Percentiles rank a stretch among this genome's conserved stretches.
Conservation (phyloP, 2,113 vertebrate genomes). For the Pantherophis guttatus region DNA sequence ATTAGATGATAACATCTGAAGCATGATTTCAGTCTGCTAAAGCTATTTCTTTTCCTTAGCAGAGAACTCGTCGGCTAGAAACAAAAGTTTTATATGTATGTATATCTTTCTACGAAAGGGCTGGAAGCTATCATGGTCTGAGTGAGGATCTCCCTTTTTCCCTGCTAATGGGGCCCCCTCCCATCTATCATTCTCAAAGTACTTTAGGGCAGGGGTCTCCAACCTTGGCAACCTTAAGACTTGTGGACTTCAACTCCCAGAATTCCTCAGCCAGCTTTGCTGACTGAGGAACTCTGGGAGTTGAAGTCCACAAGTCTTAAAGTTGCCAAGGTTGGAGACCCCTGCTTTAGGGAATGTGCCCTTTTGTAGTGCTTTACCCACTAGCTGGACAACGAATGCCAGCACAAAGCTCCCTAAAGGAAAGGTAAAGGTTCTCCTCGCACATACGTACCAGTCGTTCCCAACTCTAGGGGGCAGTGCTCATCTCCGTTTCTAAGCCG, state of each 20-base stretch:
- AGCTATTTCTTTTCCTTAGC: conserved; percentile 4
- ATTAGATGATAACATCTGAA: neutral
- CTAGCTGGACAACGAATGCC: neutral
- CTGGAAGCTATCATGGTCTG: neutral
- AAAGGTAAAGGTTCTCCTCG: no score
- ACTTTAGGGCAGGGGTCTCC: neutral
- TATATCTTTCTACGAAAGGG: neutral
- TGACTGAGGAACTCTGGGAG: no score
- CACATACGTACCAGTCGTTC: no score
- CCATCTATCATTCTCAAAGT: neutral
- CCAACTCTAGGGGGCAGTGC: no score
- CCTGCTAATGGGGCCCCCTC: neutral
- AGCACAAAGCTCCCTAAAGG: neutral
- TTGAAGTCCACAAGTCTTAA: no score
- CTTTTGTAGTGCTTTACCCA: neutral
- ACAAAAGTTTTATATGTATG: neutral
- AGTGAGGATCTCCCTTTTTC: neutral
- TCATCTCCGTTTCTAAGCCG: no score
- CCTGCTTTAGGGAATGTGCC: neutral
- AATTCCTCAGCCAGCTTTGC: no score
- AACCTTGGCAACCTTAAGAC: no score
- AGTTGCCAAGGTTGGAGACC: no score
- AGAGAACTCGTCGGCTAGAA: neutral
- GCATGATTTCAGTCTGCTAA: conserved; percentile 3
- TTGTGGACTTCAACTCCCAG: no score